Evolutionary conservation across 2,888 invertebrate genomes (phyloP), one percentile per base, ranked within the genome.

Genomic region (Heliconius aoede): DNA sequence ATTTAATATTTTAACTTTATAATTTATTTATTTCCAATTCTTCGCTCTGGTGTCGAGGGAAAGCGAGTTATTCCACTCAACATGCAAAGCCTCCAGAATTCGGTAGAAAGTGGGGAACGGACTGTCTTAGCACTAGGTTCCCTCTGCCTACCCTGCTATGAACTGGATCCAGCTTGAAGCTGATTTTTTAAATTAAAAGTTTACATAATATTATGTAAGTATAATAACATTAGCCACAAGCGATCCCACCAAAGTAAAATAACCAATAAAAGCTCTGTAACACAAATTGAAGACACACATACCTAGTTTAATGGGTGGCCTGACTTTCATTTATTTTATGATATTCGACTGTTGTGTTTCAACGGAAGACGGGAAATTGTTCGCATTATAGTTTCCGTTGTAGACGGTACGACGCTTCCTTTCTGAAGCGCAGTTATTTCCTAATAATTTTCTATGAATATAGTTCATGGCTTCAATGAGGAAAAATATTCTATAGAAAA

Each of bases 381-480:
- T 58, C 21, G 46, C 13, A 69, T 71, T 62, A 74, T 55, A 32
- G 72, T 76, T 77, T 73, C 78, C 79, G 69, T 76, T 76, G 64
- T 62, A 72, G 72, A 78, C 36, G 64, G 64, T 3, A 26, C 61
- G 51, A 73, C 61, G 72, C 55, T 74, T 73, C 58, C 80, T 79
- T 78, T 74, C 62, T 80, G 76, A 61, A 78, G 79, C 30, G 69
- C 40, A 61, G 64, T 69, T 75, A 80, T 81, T 81, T 81, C 77
- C 78, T 77, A 76, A 76, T 77, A 73, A 80, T 73, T 75, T 77
- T 79, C 28, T 51, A 15, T 51, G 46, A 21, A 51, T 30, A 26
- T 68, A 68, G 64, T 32, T 32, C 64, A 64, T 60, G 73, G 60
- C 68, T 74, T 58, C 3, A 58, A 58, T 18, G 24, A 32, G 36